Evolutionary conservation across 2,113 vertebrate genomes (phyloP).

Genomic region (Saimiri boliviensis): DNA sequence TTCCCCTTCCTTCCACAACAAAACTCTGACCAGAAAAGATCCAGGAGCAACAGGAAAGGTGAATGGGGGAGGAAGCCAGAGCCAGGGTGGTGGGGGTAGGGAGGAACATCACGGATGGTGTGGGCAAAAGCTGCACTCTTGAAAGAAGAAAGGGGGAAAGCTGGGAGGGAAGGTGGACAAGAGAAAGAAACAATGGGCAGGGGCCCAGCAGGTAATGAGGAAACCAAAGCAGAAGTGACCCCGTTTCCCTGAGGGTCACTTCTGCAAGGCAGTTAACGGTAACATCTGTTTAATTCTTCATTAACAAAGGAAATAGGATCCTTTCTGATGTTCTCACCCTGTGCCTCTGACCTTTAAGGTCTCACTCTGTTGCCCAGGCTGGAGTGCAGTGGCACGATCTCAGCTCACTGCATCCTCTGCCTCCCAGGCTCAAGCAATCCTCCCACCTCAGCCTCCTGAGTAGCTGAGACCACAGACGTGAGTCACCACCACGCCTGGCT

Average conservation of each 20-base stretch:
- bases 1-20: background rate
- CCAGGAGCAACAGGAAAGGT: background rate
- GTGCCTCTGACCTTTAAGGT: background rate
- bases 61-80: background rate
- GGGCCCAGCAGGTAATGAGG: background rate
- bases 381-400: too few relatives aligned
- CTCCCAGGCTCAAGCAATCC: too few relatives aligned
- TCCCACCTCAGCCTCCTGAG: too few relatives aligned
- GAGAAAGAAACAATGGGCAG: background rate
- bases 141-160: background rate
- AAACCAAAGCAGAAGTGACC: background rate
- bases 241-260: background rate
- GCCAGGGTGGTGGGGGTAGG: too few relatives aligned
- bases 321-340: background rate
- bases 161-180: background rate
- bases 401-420: too few relatives aligned
- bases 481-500: too few relatives aligned
- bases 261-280: background rate
- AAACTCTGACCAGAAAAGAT: background rate
- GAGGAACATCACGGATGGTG: too few relatives aligned
- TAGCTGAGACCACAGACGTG: too few relatives aligned
- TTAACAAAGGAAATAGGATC: constrained; percentile 20
- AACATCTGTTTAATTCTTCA: background rate
- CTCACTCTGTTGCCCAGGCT: too few relatives aligned
- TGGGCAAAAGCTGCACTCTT: background rate